Conservation (phyloP, 30 jellyfish, hydroid and myxozoan species). For the Hydractinia symbiolongicarpus region DNA sequence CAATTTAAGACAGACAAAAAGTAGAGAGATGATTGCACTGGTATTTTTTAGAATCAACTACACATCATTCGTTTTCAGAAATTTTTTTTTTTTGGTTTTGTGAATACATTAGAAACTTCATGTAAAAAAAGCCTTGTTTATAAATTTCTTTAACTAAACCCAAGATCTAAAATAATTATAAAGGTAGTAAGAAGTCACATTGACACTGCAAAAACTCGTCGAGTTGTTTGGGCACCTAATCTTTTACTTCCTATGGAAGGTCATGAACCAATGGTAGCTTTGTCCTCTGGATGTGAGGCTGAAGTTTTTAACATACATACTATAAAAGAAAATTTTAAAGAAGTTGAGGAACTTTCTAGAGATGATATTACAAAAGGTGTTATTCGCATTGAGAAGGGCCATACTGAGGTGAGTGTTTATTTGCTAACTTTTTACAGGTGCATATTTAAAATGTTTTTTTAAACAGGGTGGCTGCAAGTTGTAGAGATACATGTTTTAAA, state of each 20-base stretch:
- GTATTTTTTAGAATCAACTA: too few relatives aligned
- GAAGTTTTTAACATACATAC: slow-evolving; percentile 43
- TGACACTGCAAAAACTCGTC: slow-evolving; percentile 10
- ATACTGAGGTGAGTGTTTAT: slow-evolving; percentile 48
- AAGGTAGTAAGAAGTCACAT: too few relatives aligned
- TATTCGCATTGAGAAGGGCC: slow-evolving; percentile 42
- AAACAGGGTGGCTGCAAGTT: too few relatives aligned
- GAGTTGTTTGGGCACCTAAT: slow-evolving; percentile 74
- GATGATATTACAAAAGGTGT: slow-evolving; percentile 45
- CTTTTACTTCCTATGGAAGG: slow-evolving; percentile 35
- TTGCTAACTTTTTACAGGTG: neutral
- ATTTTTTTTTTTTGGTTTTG: neutral
- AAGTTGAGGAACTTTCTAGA: neutral
- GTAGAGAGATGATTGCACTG: too few relatives aligned
- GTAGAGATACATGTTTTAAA: too few relatives aligned
- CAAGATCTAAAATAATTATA: too few relatives aligned
- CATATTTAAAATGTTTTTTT: too few relatives aligned
- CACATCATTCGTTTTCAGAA: neutral
- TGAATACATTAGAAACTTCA: neutral
- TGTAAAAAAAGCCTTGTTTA: too few relatives aligned
- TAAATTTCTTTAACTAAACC: too few relatives aligned
- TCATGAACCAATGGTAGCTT: slow-evolving; percentile 58
- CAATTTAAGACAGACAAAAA: too few relatives aligned
- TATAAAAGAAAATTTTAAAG: slow-evolving; percentile 24
- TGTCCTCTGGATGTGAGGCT: slow-evolving; percentile 44